Conservation (phyloP, 1,140 invertebrate genomes). For the Drosophila nikananu region DNA sequence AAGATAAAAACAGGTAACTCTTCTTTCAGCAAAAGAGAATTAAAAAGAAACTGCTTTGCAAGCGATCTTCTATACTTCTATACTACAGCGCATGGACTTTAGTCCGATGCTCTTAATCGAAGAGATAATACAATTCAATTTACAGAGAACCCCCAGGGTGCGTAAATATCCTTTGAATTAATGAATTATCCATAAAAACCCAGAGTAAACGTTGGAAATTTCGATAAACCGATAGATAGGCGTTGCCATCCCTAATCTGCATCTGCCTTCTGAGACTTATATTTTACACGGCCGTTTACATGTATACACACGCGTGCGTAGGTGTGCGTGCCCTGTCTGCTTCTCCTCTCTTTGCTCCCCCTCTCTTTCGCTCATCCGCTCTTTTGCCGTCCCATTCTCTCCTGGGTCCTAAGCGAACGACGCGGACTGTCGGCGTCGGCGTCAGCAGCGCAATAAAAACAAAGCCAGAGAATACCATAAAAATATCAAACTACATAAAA, state of each 20-base stretch:
- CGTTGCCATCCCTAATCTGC: slow-evolving; percentile 41
- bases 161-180: slow-evolving; percentile 1
- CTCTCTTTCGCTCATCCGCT: slow-evolving; percentile 11
- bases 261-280: slow-evolving; percentile 27
- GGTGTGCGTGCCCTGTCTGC: slow-evolving; percentile 43
- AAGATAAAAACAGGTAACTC: slow-evolving; percentile 18
- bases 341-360: slow-evolving; percentile 27
- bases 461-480: slow-evolving; percentile 47
- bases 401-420: slow-evolving; percentile 30
- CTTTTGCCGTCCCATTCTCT: slow-evolving; percentile 10
- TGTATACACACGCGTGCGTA: slow-evolving; percentile 44
- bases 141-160: neutral
- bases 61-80: neutral
- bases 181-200: slow-evolving; percentile 4
- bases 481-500: slow-evolving; percentile 41
- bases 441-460: slow-evolving; percentile 47
- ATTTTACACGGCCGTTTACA: slow-evolving; percentile 44
- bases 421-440: slow-evolving; percentile 40
- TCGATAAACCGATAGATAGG: slow-evolving; percentile 35
- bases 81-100: slow-evolving; percentile 2
- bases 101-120: neutral
- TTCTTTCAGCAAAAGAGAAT: neutral
- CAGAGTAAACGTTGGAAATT: slow-evolving; percentile 1
- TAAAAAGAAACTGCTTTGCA: neutral
- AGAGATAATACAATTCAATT: neutral